phyloP scores from a whole-genome alignment of 2,113 vertebrate species.

The Leucosticte australis region DNA sequence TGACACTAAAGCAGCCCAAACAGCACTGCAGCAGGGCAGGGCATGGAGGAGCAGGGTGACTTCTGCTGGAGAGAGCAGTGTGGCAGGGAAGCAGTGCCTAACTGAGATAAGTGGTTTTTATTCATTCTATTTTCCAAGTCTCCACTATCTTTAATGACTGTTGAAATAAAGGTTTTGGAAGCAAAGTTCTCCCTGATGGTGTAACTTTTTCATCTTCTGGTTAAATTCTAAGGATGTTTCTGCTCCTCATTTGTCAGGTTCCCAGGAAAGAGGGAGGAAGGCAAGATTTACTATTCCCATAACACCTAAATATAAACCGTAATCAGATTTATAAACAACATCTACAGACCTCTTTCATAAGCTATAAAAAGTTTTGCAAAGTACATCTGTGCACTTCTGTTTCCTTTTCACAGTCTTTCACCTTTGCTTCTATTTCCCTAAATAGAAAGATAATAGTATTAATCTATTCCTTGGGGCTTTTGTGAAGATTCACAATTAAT shows the following conservation, averaged over 20 bases:
- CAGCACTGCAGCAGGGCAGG: background rate
- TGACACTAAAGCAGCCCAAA: background rate
- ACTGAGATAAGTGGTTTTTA: background rate
- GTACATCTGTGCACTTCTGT: background rate
- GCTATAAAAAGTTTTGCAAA: background rate
- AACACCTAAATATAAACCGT: background rate
- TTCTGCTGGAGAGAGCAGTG: background rate
- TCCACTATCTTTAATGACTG: background rate
- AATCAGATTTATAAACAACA: background rate
- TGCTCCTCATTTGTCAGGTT: background rate
- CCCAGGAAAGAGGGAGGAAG: background rate
- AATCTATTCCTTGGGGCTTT: background rate
- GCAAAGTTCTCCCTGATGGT: background rate
- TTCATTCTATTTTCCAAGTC: background rate
- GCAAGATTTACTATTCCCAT: background rate
- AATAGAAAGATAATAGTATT: slow-evolving; percentile 27
- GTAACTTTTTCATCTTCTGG: background rate
- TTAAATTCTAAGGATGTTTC: background rate
- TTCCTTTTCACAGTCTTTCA: background rate
- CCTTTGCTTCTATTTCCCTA: background rate
- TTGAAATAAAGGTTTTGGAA: background rate
- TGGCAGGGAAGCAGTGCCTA: background rate
- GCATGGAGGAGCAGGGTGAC: background rate
- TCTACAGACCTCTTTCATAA: background rate
- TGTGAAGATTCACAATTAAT: slow-evolving; percentile 14